Evolutionary conservation across 2,797 vertebrate species (phyloP), one percentile per base, ranked within the genome.

Genomic region (Eulemur coronatus): DNA sequence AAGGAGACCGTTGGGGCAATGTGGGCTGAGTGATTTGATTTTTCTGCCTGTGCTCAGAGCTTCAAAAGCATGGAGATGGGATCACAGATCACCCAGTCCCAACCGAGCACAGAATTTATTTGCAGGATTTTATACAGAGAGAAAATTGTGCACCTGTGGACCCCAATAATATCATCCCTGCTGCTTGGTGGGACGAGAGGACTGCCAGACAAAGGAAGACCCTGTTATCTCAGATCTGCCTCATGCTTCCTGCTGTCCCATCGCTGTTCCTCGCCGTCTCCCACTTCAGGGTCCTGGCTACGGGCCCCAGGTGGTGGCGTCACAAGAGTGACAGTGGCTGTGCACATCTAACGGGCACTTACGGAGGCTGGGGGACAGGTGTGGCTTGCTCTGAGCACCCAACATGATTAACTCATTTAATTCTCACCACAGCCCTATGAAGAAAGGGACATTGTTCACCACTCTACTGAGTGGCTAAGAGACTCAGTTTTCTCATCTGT

Each of bases 11-110:
- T 41, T 52, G 85, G 63, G 48, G 61, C 38, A 69, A 22, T 4
- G 4, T 1, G 18, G 65, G 22, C 48, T 48, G 46, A 93, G 38
- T n/a, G 52, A 81, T 48, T 13, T 22, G 18, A 69, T 59, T 75
- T 93, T 90, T 67, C 85, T 96, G 81, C 46, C 38, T 63, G 48
- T 38, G 3, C 61, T 81, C 59, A 78, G 82, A 95, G 82, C 33
- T 84, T 89, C 69, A n/a, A n/a, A 84, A 41, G 24, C 22, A 15
- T 24, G 20, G 13, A 69, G 18, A 52, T 78, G 70, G 80, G 26
- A 67, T 76, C 70, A 75, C 28, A 90, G 76, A 30, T 38, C 84
- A 96, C 52, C 46, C 65, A 50, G 85, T 38, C 35, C 80, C 67
- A 86, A 28, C 24, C 28, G 72, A 87, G 61, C 52, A 69, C 55